Evolutionary conservation across 2,888 invertebrate genomes (phyloP), one percentile per base, ranked within the genome.

Genomic region (Archips xylosteana): DNA sequence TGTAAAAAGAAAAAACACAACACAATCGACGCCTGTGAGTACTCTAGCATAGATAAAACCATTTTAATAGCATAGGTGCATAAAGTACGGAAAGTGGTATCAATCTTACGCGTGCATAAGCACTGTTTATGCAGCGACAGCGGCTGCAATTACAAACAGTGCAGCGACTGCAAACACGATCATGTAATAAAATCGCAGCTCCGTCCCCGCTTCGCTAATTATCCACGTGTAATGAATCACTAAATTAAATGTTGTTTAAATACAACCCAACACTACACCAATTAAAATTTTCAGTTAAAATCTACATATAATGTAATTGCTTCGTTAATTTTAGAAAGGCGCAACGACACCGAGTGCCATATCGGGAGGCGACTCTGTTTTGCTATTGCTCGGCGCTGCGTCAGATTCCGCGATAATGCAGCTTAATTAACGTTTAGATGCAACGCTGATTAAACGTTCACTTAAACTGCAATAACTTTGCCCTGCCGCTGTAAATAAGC

Each of bases 361-460:
- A 76, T 76, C 74, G 69, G 76, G 77, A 69, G 75, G 75, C 73
- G 63, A 49, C 47, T 60, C 70, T 67, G 76, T 78, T 71, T 34
- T 45, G 66, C 42, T 61, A 62, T 69, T 66, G 69, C 57, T 59
- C 65, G 60, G 68, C 60, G 61, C 47, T 64, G 70, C 72, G 74
- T 69, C 86, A 87, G 87, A 89, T 88, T 83, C 80, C 78, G 82
- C 85, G 89, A 90, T 92, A 90, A 89, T 89, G 86, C 84, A 83
- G 84, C 85, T 86, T 90, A 90, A 92, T 92, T 89, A 90, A 87
- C 85, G 85, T 80, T 83, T 85, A 87, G 86, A 85, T 83, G 85
- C 86, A 86, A 82, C 83, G 81, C 85, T 86, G 87, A 89, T 89
- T 90, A 86, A 83, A 83, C 83, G 84, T 86, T 82, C 84, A 85